phyloP scores from a whole-genome alignment of 2,113 vertebrate genomes.

The Actenoides lindsayi region DNA sequence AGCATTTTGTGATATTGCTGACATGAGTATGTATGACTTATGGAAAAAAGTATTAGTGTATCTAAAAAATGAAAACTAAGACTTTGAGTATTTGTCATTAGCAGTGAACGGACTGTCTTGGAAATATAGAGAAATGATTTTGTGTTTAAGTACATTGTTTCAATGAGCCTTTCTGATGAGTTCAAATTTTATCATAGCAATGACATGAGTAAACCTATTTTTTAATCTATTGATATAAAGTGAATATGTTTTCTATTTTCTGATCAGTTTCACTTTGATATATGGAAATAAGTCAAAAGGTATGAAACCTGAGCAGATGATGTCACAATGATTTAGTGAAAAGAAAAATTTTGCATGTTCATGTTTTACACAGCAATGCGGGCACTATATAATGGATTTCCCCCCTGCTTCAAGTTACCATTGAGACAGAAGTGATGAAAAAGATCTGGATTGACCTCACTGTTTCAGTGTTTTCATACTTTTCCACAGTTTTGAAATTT shows the following conservation, averaged over 20 bases:
- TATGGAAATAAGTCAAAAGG: neutral
- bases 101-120: neutral
- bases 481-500: neutral
- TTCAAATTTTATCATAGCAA: neutral
- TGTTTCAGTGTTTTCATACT: neutral
- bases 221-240: neutral
- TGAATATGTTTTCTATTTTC: neutral
- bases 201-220: neutral
- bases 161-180: neutral
- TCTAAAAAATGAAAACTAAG: neutral
- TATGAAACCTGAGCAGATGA: neutral
- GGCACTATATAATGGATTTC: neutral
- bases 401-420: neutral
- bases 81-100: neutral
- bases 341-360: neutral
- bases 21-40: neutral
- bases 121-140: neutral
- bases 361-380: neutral
- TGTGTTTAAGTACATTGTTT: neutral
- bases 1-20: neutral
- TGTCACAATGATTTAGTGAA: neutral
- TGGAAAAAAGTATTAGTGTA: neutral
- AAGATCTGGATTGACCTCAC: neutral
- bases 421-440: neutral
- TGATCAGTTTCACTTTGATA: neutral